These are phyloP conservation scores for Melieria picta DNA, from an alignment of 2,888 invertebrate species.

Conservation along the genomic window DNA sequence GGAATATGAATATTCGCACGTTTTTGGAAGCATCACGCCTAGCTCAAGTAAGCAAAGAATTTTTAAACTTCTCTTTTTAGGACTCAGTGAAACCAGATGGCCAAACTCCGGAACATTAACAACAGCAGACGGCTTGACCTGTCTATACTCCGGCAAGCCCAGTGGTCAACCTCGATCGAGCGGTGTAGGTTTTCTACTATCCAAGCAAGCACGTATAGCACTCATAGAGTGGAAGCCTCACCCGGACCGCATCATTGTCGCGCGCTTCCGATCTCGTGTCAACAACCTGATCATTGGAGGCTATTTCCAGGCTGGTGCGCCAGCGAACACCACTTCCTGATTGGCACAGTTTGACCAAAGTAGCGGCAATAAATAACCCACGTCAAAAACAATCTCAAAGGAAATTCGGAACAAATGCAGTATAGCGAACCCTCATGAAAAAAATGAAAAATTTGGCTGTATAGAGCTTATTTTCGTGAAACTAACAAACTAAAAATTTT, in stretches of 20 bases:
- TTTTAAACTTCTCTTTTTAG: not conserved
- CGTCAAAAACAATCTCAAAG: not conserved
- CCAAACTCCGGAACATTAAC: conserved; percentile 7
- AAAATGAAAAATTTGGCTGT: no score
- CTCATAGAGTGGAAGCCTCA: not conserved
- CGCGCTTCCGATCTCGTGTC: not conserved
- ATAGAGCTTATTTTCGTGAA: no score
- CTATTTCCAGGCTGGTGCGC: not conserved
- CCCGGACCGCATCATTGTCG: not conserved
- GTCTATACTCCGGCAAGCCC: conserved; percentile 3
- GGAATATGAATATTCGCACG: not conserved
- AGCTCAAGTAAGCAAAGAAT: conserved; percentile 16
- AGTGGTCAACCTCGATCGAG: not conserved
- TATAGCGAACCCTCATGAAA: no score
- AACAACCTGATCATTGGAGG: conserved; percentile 2
- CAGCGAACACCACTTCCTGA: conserved; percentile 27
- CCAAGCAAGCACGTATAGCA: not conserved
- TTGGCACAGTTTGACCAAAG: conserved; percentile 10
- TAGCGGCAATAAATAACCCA: conserved; percentile 3
- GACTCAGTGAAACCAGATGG: conserved; percentile 19
- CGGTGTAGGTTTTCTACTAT: conserved; percentile 11
- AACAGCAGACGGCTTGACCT: conserved; percentile 6
- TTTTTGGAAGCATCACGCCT: not conserved
- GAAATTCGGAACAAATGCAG: no score
- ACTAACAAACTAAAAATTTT: no score